Evolutionary conservation across 1,140 invertebrate genomes (phyloP), one percentile per base, ranked within the genome.

Genomic region (Anastrepha obliqua): DNA sequence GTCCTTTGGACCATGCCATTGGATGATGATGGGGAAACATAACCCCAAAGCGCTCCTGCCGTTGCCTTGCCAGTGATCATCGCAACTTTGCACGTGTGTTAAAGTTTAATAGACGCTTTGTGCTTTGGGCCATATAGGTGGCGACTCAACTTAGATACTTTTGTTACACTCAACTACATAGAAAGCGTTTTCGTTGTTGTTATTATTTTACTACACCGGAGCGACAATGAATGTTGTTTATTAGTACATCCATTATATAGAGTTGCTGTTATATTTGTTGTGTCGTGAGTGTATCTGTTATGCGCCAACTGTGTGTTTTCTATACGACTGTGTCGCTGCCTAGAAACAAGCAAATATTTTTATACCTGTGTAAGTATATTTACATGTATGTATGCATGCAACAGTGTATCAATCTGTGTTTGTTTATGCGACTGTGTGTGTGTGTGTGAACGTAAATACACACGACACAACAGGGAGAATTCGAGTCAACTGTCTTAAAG

Each of bases 401-500:
- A 6, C 11, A 17, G 2, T 70, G 67, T 17, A 42, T 47, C 3
- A 70, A 9, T 15, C 67, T 42, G 67, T 15, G 67, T 44, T 44
- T n/a, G 29, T 11, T 70, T 5, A 70, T 0, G 39, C 44, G 11
- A 15, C 42, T 74, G 42, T 15, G 42, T 44, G 39, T 74, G 44
- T 44, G 42, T 44, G 39, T 74, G 44, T 44, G 15, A 74, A 42
- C 15, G 29, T 6, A 74, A 47, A 47, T 42, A 74, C 39, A 74
- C 44, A 74, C 15, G 67, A 74, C 15, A 74, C 67, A 17, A 74
- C 42, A 8, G 67, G 67, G 67, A 74, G 67, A 74, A 74, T n/a
- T 74, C 67, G 44, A 74, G 67, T 74, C 67, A 74, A 74, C 3
- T 39, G 6, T 74, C 67, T 74, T 74, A 74, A 74, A 74, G 67